Evolutionary conservation across 2,888 invertebrate species (phyloP).

Genomic region (Caenorhabditis imperialis): DNA sequence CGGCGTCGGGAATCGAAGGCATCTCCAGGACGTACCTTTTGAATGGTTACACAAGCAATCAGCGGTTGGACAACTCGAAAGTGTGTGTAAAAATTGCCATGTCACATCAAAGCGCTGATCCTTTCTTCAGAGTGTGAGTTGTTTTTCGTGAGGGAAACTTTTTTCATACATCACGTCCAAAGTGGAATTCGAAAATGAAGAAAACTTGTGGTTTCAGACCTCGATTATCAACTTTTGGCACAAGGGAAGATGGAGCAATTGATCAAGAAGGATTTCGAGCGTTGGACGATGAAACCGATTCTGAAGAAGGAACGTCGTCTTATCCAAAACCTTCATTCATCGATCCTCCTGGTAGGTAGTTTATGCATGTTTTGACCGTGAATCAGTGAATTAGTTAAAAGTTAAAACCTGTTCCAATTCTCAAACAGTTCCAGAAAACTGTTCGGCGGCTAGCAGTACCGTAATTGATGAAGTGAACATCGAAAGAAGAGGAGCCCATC

Average conservation of each 20-base stretch:
- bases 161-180: too few species aligned
- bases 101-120: conserved; percentile 95
- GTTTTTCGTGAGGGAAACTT: not conserved
- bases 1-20: conserved; percentile 87
- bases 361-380: too few species aligned
- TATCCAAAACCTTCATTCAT: conserved; percentile 27
- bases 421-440: conserved; percentile 44
- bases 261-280: conserved; percentile 55
- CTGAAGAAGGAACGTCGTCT: conserved; percentile 35
- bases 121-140: conserved; percentile 96
- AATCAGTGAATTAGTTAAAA: not conserved
- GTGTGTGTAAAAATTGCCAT: conserved; percentile 90
- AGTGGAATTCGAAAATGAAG: too few species aligned
- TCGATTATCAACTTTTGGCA: conserved; percentile 34
- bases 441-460: conserved; percentile 40
- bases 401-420: not conserved
- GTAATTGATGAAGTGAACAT: conserved; percentile 21
- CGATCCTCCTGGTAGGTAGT: conserved; percentile 20
- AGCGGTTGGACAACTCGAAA: conserved; percentile 96
- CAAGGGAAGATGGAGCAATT: conserved; percentile 39
- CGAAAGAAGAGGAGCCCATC: conserved; percentile 25
- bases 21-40: conserved; percentile 90
- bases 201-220: too few species aligned
- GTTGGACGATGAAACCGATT: conserved; percentile 30
- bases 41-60: conserved; percentile 91